A percentile compares a stretch with the other conserved stretches of the same genome.
Evolutionary conservation across 2,797 vertebrate species (phyloP).

Genomic region (Manis crassicaudata): DNA sequence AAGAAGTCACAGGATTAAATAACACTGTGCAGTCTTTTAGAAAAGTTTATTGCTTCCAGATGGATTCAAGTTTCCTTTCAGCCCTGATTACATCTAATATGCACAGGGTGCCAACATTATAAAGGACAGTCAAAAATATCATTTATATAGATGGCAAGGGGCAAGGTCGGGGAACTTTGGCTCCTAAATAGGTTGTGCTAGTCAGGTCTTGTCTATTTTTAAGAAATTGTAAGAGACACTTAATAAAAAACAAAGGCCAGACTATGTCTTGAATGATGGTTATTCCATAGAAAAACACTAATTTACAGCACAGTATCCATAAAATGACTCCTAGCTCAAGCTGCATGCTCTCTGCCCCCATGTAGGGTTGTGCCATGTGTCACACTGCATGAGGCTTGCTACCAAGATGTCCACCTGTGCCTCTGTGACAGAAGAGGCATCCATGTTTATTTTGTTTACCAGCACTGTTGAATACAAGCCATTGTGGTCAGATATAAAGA

Average conservation of each 20-base stretch:
- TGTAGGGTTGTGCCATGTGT: constrained; percentile 90
- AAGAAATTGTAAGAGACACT: constrained; percentile 28
- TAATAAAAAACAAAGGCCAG: not conserved
- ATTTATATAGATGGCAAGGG: constrained; percentile 84
- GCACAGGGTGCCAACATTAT: constrained; percentile 86
- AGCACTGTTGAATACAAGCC: constrained; percentile 48
- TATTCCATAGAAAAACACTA: constrained; percentile 47
- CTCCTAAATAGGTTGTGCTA: constrained; percentile 64
- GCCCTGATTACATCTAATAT: constrained; percentile 87
- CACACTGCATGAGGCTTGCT: constrained; percentile 86
- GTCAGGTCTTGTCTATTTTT: not conserved
- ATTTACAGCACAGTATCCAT: constrained; percentile 73
- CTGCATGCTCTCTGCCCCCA: constrained; percentile 87
- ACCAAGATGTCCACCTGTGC: constrained; percentile 89
- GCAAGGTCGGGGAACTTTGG: constrained; percentile 76
- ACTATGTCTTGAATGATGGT: constrained; percentile 34
- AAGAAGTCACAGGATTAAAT: constrained; percentile 92
- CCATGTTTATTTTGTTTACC: constrained; percentile 59
- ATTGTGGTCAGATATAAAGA: constrained; percentile 24
- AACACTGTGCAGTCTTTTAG: constrained; percentile 92
- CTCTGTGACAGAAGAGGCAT: constrained; percentile 69
- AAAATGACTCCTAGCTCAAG: constrained; percentile 80
- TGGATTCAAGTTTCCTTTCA: constrained; percentile 92
- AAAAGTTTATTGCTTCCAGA: constrained; percentile 94
- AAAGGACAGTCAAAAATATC: constrained; percentile 84